Conservation (phyloP, 2,797 vertebrate genomes). For the Gymnoscopelus microlampas region DNA sequence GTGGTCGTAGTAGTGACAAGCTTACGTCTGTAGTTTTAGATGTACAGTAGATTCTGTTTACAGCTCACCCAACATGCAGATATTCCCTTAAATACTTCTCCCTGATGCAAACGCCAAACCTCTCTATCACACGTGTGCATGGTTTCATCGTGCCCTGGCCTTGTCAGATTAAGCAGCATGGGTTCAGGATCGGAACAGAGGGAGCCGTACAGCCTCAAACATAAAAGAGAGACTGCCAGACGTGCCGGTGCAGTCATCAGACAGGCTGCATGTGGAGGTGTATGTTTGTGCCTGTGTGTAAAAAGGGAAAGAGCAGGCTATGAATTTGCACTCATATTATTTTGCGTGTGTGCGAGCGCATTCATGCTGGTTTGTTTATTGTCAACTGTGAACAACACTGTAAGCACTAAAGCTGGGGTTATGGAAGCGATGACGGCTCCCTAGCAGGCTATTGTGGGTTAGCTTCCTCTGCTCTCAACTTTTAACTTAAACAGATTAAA, state of each 20-base stretch:
- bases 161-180: conserved; percentile 70
- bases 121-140: conserved; percentile 27
- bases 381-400: conserved; percentile 41
- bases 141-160: conserved; percentile 24
- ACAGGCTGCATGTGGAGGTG: neutral
- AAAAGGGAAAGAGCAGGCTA: conserved; percentile 8
- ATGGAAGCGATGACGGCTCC: conserved; percentile 52
- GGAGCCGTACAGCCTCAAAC: conserved; percentile 33
- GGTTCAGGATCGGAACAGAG: conserved; percentile 52
- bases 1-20: no score
- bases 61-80: no score
- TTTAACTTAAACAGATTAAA: conserved; percentile 39
- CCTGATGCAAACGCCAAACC: neutral
- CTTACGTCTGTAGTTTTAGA: no score
- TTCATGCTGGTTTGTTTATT: conserved; percentile 29
- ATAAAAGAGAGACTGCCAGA: conserved; percentile 15
- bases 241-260: neutral
- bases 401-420: conserved; percentile 40
- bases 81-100: no score
- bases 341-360: conserved; percentile 3
- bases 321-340: neutral
- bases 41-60: no score
- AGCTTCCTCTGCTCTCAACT: conserved; percentile 35
- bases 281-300: conserved; percentile 12
- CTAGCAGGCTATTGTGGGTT: conserved; percentile 47